Percentiles rank a stretch among this genome's conserved stretches.
These are phyloP conservation scores for Florisuga fusca DNA, from an alignment of 2,797 vertebrate genomes.

Conservation along the genomic window DNA sequence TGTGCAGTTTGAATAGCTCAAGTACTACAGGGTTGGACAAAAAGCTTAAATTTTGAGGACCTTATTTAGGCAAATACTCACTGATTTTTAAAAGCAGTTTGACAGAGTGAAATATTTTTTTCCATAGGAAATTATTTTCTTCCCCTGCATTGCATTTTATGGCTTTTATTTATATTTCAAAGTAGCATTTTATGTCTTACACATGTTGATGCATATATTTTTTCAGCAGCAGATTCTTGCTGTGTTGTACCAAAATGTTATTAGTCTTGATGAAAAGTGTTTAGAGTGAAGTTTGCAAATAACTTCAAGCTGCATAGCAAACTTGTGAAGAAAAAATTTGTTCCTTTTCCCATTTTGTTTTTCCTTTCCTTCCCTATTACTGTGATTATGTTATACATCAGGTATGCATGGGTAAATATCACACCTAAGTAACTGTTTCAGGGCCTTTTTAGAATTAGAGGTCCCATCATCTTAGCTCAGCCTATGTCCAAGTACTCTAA, in stretches of 20 bases:
- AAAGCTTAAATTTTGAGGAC: neutral
- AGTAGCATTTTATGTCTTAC: neutral
- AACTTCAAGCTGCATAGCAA: neutral
- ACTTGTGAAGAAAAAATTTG: neutral
- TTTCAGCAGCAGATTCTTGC: neutral
- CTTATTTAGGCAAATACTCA: neutral
- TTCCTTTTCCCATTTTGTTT: neutral
- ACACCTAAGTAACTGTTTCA: neutral
- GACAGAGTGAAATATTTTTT: neutral
- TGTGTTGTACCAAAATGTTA: neutral
- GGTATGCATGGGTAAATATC: rapidly evolving
- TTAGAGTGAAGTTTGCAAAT: neutral
- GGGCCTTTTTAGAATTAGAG: neutral
- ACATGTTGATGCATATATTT: neutral
- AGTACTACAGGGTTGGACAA: neutral
- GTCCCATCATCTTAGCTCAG: neutral
- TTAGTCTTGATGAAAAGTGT: neutral
- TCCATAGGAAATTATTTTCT: neutral
- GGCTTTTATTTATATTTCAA: conserved; percentile 5
- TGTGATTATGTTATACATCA: neutral
- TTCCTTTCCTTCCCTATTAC: neutral
- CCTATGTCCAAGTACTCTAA: neutral
- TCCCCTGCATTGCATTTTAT: neutral
- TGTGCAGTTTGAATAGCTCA: neutral
- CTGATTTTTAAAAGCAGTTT: neutral